Conservation (phyloP, 2,113 vertebrate species). For the Dryoscopus gambensis region DNA sequence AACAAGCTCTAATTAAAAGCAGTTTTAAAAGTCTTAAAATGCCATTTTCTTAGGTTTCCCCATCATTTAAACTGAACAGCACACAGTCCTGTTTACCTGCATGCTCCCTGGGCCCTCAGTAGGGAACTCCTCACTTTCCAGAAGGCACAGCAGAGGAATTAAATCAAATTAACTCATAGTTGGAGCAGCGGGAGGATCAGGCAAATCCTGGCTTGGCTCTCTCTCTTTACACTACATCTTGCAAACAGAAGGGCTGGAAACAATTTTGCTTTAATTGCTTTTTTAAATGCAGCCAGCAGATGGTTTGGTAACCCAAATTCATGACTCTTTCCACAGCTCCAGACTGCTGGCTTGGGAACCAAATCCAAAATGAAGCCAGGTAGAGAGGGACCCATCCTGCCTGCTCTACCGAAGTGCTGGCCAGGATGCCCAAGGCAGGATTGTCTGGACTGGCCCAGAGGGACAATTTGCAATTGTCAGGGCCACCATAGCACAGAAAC, state of each 20-base stretch:
- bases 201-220: slow-evolving; percentile 15
- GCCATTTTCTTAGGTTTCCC: background rate
- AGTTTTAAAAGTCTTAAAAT: background rate
- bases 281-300: slow-evolving; percentile 47
- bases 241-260: slow-evolving; percentile 53
- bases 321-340: slow-evolving; percentile 29
- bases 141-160: background rate
- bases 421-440: background rate
- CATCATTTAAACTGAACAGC: background rate
- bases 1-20: background rate
- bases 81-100: background rate
- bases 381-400: background rate
- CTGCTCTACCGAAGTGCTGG: background rate
- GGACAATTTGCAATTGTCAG: background rate
- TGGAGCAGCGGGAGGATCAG: background rate
- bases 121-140: background rate
- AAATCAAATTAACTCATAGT: background rate
- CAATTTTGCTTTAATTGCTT: slow-evolving; percentile 56
- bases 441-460: background rate
- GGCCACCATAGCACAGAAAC: background rate
- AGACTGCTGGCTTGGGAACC: background rate
- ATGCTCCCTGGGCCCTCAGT: background rate
- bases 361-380: background rate
- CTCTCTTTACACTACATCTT: slow-evolving; percentile 47
- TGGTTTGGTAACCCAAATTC: slow-evolving; percentile 53